Evolutionary conservation across 2,797 vertebrate species (phyloP).

Genomic region (Xyrichtys novacula): DNA sequence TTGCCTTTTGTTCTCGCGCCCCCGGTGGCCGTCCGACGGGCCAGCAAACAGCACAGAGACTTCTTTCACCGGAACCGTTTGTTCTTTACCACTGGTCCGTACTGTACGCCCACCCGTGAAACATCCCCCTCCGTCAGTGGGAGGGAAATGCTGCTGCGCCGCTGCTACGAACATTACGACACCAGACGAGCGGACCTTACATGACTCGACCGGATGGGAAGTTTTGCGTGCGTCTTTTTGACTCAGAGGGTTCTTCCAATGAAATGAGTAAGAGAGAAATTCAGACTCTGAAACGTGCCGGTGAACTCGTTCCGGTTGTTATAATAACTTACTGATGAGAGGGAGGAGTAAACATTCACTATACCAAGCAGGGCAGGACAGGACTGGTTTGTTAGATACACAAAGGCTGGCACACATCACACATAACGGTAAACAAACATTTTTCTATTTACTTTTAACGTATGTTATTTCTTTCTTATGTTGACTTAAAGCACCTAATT

Average conservation of each 20-base stretch:
- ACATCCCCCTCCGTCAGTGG: constrained; percentile 15
- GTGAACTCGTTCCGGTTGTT: constrained; percentile 5
- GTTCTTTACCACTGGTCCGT: constrained; percentile 28
- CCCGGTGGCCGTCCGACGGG: constrained; percentile 56
- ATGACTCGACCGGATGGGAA: background rate
- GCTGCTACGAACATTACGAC: constrained; percentile 11
- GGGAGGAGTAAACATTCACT: background rate
- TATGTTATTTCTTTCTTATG: background rate
- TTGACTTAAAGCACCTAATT: background rate
- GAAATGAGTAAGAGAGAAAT: constrained; percentile 24
- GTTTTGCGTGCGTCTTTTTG: constrained; percentile 6
- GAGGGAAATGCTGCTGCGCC: constrained; percentile 27
- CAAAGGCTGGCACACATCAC: background rate
- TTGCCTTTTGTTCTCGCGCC: constrained; percentile 68
- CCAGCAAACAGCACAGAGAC: constrained; percentile 67
- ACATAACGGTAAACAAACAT: constrained; percentile 55
- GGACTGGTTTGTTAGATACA: background rate
- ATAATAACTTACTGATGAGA: constrained; percentile 22
- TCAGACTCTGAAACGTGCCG: constrained; percentile 6
- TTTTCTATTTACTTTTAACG: background rate
- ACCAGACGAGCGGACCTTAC: fast-evolving
- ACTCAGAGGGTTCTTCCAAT: background rate
- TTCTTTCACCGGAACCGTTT: constrained; percentile 64
- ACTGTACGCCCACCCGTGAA: constrained; percentile 28
- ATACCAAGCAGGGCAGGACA: constrained; percentile 14